A percentile compares a stretch with the other conserved stretches of the same genome.
These are phyloP conservation scores for Babylonia areolata DNA, from an alignment of 1,140 invertebrate genomes.

Conservation along the genomic window DNA sequence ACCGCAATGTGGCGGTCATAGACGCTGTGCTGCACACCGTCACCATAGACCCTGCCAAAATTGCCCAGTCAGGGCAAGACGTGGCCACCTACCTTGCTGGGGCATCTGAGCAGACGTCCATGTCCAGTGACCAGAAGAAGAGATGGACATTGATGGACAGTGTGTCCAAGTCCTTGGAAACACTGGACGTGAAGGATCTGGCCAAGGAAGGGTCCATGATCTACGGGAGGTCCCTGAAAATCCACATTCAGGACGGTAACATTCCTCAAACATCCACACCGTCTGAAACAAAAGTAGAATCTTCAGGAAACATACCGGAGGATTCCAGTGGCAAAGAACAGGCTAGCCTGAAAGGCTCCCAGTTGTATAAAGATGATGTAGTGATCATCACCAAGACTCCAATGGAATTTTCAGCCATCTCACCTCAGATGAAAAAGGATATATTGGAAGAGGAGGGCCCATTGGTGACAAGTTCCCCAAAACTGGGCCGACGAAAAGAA, in stretches of 20 bases:
- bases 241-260: background rate
- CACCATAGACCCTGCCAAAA: conserved; percentile 29
- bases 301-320: background rate
- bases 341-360: background rate
- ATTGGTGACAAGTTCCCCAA: conserved; percentile 47
- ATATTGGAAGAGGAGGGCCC: conserved; percentile 39
- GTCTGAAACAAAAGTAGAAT: background rate
- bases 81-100: background rate
- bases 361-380: conserved; percentile 20
- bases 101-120: background rate
- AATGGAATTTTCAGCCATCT: conserved; percentile 25
- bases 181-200: conserved; percentile 8
- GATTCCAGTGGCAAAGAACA: background rate
- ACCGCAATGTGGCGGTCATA: conserved; percentile 13
- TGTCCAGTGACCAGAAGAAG: background rate
- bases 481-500: conserved; percentile 38
- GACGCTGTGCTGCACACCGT: conserved; percentile 8
- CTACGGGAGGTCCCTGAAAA: conserved; percentile 13
- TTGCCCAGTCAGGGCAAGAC: background rate
- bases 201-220: conserved; percentile 1
- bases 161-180: conserved; percentile 16
- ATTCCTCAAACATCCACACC: background rate
- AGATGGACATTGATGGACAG: conserved; percentile 25
- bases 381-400: conserved; percentile 11
- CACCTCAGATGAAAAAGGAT: conserved; percentile 30